phyloP scores from a whole-genome alignment of 1,140 invertebrate genomes.

The Drosophila gunungcola region DNA sequence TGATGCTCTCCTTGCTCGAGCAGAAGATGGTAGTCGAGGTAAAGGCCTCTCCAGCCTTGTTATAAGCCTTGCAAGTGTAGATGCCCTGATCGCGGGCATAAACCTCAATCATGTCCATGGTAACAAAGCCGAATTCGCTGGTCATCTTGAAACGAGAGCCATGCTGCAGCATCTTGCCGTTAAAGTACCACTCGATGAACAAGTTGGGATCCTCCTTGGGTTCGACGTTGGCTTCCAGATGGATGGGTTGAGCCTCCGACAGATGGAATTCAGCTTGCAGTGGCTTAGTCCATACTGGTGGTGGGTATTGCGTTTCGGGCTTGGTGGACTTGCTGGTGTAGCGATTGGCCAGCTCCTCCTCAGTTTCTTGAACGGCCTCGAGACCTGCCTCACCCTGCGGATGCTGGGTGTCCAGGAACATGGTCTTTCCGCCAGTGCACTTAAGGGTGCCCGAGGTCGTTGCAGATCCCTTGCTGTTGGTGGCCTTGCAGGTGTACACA shows the following conservation, averaged over 20 bases:
- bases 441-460: slow-evolving; percentile 94
- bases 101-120: slow-evolving; percentile 94
- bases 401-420: slow-evolving; percentile 95
- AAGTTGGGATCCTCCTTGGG: slow-evolving; percentile 98
- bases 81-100: slow-evolving; percentile 97
- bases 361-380: slow-evolving; percentile 93
- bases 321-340: slow-evolving; percentile 87
- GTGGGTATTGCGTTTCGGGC: slow-evolving; percentile 91
- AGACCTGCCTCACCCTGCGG: slow-evolving; percentile 94
- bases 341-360: slow-evolving; percentile 90
- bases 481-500: slow-evolving; percentile 96
- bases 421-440: slow-evolving; percentile 91
- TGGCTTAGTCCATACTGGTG: slow-evolving; percentile 95
- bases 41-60: slow-evolving; percentile 95
- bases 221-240: slow-evolving; percentile 96
- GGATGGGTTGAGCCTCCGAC: slow-evolving; percentile 95
- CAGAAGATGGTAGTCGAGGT: slow-evolving; percentile 95
- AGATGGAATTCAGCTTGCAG: slow-evolving; percentile 92
- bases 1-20: slow-evolving; percentile 91
- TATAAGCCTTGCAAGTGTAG: slow-evolving; percentile 95
- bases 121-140: slow-evolving; percentile 96
- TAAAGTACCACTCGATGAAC: slow-evolving; percentile 97
- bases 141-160: slow-evolving; percentile 94
- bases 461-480: slow-evolving; percentile 95
- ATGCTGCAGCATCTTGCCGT: slow-evolving; percentile 93